Evolutionary conservation across 2,797 vertebrate species (phyloP), one percentile per base, ranked within the genome.

Genomic region (Crocidura indochinensis): DNA sequence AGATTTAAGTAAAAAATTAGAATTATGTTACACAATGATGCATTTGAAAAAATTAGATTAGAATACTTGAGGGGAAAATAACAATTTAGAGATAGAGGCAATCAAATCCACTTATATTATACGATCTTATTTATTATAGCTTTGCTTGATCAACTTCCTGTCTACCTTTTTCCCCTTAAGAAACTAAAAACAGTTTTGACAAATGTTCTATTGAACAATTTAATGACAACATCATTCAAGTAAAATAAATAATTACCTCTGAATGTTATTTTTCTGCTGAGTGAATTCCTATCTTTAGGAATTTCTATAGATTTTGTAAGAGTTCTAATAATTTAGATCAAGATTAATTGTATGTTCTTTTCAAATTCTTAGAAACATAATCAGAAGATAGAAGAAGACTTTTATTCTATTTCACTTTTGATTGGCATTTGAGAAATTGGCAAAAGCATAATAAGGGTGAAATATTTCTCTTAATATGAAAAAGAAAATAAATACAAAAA

Each of bases 91-190:
- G 78, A 91, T 19, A 88, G 65, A 91, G 86, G 62, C 79, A 92
- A 92, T 94, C 95, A 94, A 96, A 84, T 91, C 76, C 73, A 88
- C 78, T 93, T 93, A 89, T 85, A 95, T 92, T 74, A 90, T 4
- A 92, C 87, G 91, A 93, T 90, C 79, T 86, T 88, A 95, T 93
- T 93, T 95, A 75, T 89, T 85, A 72, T 56, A 88, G 83, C 76
- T 93, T 85, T 93, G 88, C 89, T 84, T 87, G 38, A 91, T 69
- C 29, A 80, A 60, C 26, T 91, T 93, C 83, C 72, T 82, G 46
- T n/a, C 15, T 94, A 94, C 85, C 73, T 88, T 85, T 80, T 90
- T 24, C 74, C 76, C 87, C 86, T 91, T 92, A 85, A 92, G 92
- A 93, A 94, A 91, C 46, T 86, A 73, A 90, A 95, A 31, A 81